Evolutionary conservation across 2,113 vertebrate species (phyloP).

Genomic region (Chaenogobius annularis): DNA sequence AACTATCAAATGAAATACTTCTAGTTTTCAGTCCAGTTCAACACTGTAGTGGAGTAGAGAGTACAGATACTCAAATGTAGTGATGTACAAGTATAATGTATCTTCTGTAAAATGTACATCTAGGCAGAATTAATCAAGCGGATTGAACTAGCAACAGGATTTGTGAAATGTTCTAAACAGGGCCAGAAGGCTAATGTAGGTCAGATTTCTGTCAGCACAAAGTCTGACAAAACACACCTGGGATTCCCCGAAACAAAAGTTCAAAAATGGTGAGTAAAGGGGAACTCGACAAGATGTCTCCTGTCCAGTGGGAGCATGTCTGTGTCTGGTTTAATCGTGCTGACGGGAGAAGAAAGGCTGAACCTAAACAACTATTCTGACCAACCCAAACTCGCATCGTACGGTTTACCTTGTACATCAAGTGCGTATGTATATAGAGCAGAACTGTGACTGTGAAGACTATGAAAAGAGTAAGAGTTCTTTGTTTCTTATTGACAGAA

Average conservation of each 20-base stretch:
- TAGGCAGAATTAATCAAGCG: too few relatives aligned
- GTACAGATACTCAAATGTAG: too few relatives aligned
- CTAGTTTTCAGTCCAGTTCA: too few relatives aligned
- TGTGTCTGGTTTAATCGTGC: not conserved
- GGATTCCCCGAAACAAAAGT: not conserved
- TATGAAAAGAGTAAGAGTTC: not conserved
- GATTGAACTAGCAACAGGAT: too few relatives aligned
- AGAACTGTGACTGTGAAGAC: not conserved
- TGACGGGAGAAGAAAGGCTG: not conserved
- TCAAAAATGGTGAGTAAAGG: not conserved
- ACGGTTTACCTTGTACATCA: not conserved
- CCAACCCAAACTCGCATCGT: not conserved
- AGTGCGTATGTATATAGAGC: not conserved
- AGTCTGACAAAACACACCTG: conserved; percentile 1
- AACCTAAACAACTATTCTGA: not conserved
- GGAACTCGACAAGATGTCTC: not conserved
- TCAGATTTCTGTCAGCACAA: not conserved
- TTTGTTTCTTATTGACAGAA: not conserved
- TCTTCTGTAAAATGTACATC: too few relatives aligned
- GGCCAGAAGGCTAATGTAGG: too few relatives aligned
- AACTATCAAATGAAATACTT: too few relatives aligned
- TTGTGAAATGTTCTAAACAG: too few relatives aligned
- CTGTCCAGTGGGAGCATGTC: not conserved
- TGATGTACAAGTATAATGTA: too few relatives aligned
- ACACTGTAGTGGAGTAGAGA: too few relatives aligned